Conservation (phyloP, 2,888 invertebrate genomes). For the Amiota mariae region DNA sequence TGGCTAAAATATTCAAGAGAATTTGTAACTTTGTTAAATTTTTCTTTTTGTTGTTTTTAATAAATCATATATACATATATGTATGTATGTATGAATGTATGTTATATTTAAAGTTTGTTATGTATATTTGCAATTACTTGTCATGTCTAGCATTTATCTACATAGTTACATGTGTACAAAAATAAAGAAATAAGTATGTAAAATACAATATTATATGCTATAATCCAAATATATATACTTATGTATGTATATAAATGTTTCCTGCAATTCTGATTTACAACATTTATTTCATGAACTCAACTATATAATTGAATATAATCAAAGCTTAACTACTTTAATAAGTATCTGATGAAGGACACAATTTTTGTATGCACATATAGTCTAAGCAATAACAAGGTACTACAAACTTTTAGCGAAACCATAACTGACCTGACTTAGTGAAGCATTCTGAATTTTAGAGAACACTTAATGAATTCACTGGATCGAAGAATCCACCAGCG, state of each 20-base stretch:
- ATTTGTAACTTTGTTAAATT: constrained; percentile 15
- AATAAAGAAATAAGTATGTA: not conserved
- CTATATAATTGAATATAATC: not conserved
- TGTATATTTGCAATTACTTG: not conserved
- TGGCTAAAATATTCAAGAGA: constrained; percentile 20
- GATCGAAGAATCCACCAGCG: too few relatives aligned
- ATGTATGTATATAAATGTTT: not conserved
- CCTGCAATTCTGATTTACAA: not conserved
- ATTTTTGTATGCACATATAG: too few relatives aligned
- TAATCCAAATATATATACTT: not conserved
- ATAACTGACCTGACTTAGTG: too few relatives aligned
- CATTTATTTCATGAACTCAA: too few relatives aligned
- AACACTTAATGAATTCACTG: too few relatives aligned
- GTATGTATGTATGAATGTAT: too few relatives aligned
- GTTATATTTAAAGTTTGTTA: not conserved
- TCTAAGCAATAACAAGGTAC: too few relatives aligned
- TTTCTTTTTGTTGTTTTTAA: not conserved
- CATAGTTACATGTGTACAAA: not conserved
- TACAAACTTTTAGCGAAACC: too few relatives aligned
- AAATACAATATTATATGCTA: not conserved
- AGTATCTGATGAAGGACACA: too few relatives aligned
- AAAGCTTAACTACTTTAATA: too few relatives aligned
- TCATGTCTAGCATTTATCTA: constrained; percentile 15
- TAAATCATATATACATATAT: not conserved
- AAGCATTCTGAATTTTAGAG: too few relatives aligned